Evolutionary conservation across 2,797 vertebrate species (phyloP), one percentile per base, ranked within the genome.

Genomic region (Micromesistius poutassou): DNA sequence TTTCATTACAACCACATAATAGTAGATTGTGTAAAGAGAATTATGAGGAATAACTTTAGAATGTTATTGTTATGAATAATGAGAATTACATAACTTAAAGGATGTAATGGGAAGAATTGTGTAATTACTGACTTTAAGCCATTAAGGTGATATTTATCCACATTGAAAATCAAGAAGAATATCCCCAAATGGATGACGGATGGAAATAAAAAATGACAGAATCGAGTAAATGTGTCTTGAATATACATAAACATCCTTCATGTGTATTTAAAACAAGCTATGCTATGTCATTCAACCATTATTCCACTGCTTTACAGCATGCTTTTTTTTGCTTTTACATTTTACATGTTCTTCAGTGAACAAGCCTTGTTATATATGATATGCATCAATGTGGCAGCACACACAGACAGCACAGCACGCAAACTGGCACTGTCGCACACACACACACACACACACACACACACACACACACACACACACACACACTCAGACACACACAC

Each of bases 291-390:
- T 55, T 55, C 46, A 46, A 55, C 46, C 4, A 4, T 19, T 3
- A 22, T 2, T 22, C 16, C 46, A 55, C 14, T 22, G n/a, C 1
- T n/a, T 25, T 25, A 25, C 55, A 62, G 55, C 55, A 62, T 25
- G n/a, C 55, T 25, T 55, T 22, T 8, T 62, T 62, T 22, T n/a
- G 9, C 40, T 62, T 62, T 22, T n/a, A 12, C 40, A 50, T 78
- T 74, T 77, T 74, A 2, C 66, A 36, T 76, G 74, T 71, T 71
- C 72, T 62, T 3, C 19, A 50, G 35, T 76, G 30, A 84, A 79
- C 50, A 76, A 74, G 82, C 72, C 28, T 82, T 28, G 73, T n/a
- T 73, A 78, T 78, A 40, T 74, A 50, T 42, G 30, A 71, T 72
- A 28, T 42, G 76, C 70, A 73, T n/a, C 71, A 12, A 35, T 50